These are phyloP conservation scores for Glareola pratincola DNA, from an alignment of 2,113 vertebrate species.

Conservation along the genomic window DNA sequence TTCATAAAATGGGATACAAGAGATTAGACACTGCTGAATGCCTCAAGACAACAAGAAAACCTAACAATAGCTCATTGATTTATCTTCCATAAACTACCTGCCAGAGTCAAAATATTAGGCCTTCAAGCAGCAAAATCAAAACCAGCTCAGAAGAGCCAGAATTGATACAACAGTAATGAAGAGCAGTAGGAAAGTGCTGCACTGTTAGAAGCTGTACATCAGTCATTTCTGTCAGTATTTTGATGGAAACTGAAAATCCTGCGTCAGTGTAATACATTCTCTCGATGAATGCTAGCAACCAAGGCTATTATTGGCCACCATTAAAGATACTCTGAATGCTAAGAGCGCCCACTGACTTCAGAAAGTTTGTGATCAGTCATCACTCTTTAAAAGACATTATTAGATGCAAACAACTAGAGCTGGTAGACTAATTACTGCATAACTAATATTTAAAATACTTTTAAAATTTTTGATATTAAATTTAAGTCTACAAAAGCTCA, in stretches of 20 bases:
- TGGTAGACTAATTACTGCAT: background rate
- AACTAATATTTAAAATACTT: background rate
- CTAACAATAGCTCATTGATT: background rate
- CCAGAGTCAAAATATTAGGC: conserved; percentile 16
- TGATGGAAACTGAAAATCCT: conserved; percentile 5
- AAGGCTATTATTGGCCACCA: background rate
- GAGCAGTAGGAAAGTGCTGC: background rate
- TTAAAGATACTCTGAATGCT: background rate
- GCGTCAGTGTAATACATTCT: background rate
- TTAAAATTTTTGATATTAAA: background rate
- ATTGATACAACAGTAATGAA: conserved; percentile 11
- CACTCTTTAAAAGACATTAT: background rate
- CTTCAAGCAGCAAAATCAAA: conserved; percentile 23
- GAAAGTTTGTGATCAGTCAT: background rate
- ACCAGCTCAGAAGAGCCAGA: background rate
- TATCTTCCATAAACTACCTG: background rate
- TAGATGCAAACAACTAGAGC: background rate
- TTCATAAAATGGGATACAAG: background rate
- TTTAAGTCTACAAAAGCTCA: background rate
- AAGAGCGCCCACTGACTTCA: background rate
- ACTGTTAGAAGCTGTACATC: background rate
- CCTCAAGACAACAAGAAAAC: background rate
- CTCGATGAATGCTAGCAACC: background rate
- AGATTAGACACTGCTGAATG: background rate
- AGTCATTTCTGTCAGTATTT: background rate